phyloP scores from a whole-genome alignment of 53 echinoderm and acorn worm genomes.

The Actinopyga echinites region DNA sequence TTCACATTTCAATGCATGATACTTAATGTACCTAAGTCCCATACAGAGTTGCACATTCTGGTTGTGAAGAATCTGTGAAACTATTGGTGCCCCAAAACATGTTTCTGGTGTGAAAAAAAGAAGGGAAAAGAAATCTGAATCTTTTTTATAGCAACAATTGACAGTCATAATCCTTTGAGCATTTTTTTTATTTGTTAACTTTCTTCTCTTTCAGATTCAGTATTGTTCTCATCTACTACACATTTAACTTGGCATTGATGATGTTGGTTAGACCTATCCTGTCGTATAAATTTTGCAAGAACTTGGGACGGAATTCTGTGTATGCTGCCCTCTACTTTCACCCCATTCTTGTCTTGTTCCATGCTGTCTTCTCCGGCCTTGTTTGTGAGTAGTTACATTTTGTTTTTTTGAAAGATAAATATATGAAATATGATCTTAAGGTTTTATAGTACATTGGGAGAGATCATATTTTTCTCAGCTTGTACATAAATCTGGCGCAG shows the following conservation, averaged over 20 bases:
- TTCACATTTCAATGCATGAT: too few relatives aligned
- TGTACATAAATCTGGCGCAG: not conserved
- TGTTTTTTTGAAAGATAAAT: not conserved
- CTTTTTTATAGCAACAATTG: too few relatives aligned
- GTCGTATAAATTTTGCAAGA: conserved; percentile 82
- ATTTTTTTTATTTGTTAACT: too few relatives aligned
- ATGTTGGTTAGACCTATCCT: conserved; percentile 87
- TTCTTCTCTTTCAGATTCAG: conserved; percentile 66
- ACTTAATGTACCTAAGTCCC: too few relatives aligned
- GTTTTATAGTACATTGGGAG: not conserved
- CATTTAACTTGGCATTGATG: conserved; percentile 83
- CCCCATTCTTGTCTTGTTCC: conserved; percentile 78
- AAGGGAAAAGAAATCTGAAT: too few relatives aligned
- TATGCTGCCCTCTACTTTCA: conserved; percentile 98
- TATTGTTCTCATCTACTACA: conserved; percentile 80
- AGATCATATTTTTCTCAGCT: not conserved
- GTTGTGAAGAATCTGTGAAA: too few relatives aligned
- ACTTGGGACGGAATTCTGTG: conserved; percentile 84
- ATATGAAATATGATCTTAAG: not conserved
- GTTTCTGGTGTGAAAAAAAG: too few relatives aligned
- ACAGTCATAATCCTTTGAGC: too few relatives aligned
- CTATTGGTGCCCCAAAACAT: too few relatives aligned
- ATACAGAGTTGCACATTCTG: too few relatives aligned
- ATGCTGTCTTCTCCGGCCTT: conserved; percentile 87
- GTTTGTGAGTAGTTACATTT: conserved; percentile 71